Conservation (phyloP, 1,140 invertebrate genomes). For the Reticulitermes speratus region DNA sequence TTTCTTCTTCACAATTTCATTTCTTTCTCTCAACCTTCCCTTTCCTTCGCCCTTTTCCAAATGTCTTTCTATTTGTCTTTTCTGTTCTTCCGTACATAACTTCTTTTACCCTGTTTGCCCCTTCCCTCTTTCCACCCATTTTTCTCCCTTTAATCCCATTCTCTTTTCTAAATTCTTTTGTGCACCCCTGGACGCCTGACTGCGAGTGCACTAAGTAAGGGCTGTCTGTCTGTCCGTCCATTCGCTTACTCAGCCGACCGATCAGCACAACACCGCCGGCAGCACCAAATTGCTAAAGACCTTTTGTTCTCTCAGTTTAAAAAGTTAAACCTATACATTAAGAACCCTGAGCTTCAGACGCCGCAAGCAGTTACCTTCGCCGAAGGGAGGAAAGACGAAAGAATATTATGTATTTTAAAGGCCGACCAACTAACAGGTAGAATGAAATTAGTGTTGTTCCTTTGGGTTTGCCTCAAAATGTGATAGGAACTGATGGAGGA, state of each 20-base stretch:
- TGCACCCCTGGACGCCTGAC: no score
- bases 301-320: conserved; percentile 3
- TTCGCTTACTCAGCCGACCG: not conserved
- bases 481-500: not conserved
- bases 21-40: no score
- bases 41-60: no score
- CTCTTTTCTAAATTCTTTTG: no score
- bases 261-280: not conserved
- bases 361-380: not conserved
- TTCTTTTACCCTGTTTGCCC: no score
- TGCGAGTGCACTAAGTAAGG: no score
- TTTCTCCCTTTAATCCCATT: no score
- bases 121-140: no score
- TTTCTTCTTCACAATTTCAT: no score
- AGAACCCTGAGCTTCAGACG: not conserved
- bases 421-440: not conserved
- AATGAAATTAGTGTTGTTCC: not conserved
- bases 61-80: no score
- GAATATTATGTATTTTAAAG: conserved; percentile 1
- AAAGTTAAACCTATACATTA: conserved; percentile 19
- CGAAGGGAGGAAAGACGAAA: not conserved
- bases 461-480: not conserved
- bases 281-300: conserved; percentile 2
- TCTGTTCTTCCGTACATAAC: no score
- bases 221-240: not conserved